Percentiles rank a stretch among this genome's conserved stretches.
phyloP scores from a whole-genome alignment of 2,888 invertebrate species.

The Agonopterix subpropinquella region DNA sequence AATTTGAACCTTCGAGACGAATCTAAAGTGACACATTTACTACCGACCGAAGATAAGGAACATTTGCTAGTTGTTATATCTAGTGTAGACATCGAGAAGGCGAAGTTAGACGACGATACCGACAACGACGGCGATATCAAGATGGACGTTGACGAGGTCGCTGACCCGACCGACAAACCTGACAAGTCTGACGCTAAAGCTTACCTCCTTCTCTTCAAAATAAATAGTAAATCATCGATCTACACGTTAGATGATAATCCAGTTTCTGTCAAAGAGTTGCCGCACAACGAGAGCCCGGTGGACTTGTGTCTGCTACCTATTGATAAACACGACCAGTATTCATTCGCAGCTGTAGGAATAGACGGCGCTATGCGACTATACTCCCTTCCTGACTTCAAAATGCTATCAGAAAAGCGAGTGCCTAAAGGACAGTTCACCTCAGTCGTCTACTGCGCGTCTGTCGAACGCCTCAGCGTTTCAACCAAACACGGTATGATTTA shows the following conservation, averaged over 20 bases:
- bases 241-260: slow-evolving; percentile 76
- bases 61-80: slow-evolving; percentile 79
- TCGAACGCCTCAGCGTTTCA: slow-evolving; percentile 90
- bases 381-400: slow-evolving; percentile 81
- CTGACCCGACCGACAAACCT: slow-evolving; percentile 35
- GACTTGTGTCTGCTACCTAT: slow-evolving; percentile 81
- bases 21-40: slow-evolving; percentile 76
- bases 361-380: slow-evolving; percentile 85
- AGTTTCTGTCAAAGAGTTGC: slow-evolving; percentile 76
- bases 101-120: slow-evolving; percentile 44
- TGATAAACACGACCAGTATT: slow-evolving; percentile 68
- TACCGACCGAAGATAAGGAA: slow-evolving; percentile 81
- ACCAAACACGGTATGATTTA: slow-evolving; percentile 87
- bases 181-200: slow-evolving; percentile 47
- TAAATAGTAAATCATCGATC: slow-evolving; percentile 51
- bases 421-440: slow-evolving; percentile 85
- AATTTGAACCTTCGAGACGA: slow-evolving; percentile 63
- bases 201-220: slow-evolving; percentile 56
- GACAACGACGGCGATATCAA: slow-evolving; percentile 56
- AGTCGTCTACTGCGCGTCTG: slow-evolving; percentile 90
- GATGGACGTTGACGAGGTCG: slow-evolving; percentile 61
- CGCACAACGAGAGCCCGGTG: slow-evolving; percentile 79
- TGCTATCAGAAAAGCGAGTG: slow-evolving; percentile 80
- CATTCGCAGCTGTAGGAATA: slow-evolving; percentile 83
- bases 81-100: slow-evolving; percentile 45